A percentile compares a stretch with the other conserved stretches of the same genome.
These are phyloP conservation scores for Rhagium mordax DNA, from an alignment of 2,888 invertebrate species.

Conservation along the genomic window DNA sequence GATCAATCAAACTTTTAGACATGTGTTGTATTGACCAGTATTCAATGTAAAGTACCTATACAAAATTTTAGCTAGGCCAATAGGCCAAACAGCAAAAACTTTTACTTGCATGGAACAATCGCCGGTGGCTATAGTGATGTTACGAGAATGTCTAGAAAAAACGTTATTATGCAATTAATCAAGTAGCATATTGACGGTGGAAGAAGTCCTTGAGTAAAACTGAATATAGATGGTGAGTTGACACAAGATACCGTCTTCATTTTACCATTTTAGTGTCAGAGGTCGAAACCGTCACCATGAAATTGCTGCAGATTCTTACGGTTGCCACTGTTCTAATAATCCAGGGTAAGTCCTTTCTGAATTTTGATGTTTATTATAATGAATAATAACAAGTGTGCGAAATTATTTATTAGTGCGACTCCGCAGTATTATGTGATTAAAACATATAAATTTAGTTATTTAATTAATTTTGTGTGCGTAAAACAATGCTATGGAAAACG, in stretches of 20 bases:
- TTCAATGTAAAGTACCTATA: background rate
- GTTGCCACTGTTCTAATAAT: conserved; percentile 46
- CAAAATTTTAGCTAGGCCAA: conserved; percentile 7
- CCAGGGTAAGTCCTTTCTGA: conserved; percentile 50
- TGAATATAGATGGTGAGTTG: conserved; percentile 40
- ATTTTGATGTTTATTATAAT: background rate
- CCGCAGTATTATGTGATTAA: too few relatives aligned
- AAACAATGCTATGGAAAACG: background rate
- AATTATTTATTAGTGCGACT: too few relatives aligned
- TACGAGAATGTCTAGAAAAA: conserved; percentile 23
- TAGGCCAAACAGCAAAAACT: conserved; percentile 3
- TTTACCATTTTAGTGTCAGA: conserved; percentile 47
- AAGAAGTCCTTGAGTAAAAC: conserved; percentile 52
- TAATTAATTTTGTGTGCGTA: too few relatives aligned
- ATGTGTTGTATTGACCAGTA: background rate
- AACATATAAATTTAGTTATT: too few relatives aligned
- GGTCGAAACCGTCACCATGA: conserved; percentile 46
- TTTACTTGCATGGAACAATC: conserved; percentile 15
- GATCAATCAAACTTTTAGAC: background rate
- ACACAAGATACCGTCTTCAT: conserved; percentile 54
- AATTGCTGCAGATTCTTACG: conserved; percentile 44
- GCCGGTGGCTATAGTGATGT: conserved; percentile 4
- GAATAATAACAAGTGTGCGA: background rate
- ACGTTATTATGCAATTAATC: conserved; percentile 44
- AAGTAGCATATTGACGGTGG: conserved; percentile 38